Conservation (phyloP, 2,888 invertebrate genomes). For the Melangyna quadrimaculata region DNA sequence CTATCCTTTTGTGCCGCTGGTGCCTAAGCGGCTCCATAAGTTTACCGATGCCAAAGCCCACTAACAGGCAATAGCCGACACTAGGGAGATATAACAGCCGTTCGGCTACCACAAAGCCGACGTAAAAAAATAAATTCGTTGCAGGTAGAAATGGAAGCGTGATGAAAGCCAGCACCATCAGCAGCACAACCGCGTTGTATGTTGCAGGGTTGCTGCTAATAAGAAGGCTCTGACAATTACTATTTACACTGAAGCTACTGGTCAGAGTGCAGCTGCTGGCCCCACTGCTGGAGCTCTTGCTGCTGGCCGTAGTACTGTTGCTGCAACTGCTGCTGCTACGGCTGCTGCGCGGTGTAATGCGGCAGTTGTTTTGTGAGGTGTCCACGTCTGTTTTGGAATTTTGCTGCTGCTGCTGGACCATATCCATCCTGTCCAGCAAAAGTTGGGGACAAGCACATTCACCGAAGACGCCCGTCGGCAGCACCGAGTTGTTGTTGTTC, state of each 20-base stretch:
- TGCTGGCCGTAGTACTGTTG: conserved; percentile 81
- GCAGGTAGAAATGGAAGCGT: conserved; percentile 97
- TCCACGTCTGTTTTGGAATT: conserved; percentile 52
- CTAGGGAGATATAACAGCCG: conserved; percentile 97
- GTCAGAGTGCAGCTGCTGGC: conserved; percentile 73
- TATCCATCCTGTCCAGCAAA: conserved; percentile 65
- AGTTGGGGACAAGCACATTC: conserved; percentile 73
- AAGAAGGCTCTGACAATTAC: conserved; percentile 65
- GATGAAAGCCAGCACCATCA: conserved; percentile 89
- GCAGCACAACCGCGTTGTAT: conserved; percentile 77
- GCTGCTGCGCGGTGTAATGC: conserved; percentile 76
- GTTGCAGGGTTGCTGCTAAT: conserved; percentile 70
- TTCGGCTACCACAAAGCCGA: conserved; percentile 99
- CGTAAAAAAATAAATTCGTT: conserved; percentile 97
- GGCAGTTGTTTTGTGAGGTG: conserved; percentile 52
- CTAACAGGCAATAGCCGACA: conserved; percentile 95
- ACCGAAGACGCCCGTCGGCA: conserved; percentile 61
- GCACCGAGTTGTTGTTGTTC: conserved; percentile 82
- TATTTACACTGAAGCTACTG: conserved; percentile 70
- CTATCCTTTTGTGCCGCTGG: conserved; percentile 77
- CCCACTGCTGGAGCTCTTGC: conserved; percentile 81
- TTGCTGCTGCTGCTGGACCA: conserved; percentile 73
- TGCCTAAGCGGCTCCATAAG: conserved; percentile 77
- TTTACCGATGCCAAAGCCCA: conserved; percentile 87
- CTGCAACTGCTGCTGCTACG: conserved; percentile 80